phyloP scores from a whole-genome alignment of 2,113 vertebrate species.

The Pedionomus torquatus region DNA sequence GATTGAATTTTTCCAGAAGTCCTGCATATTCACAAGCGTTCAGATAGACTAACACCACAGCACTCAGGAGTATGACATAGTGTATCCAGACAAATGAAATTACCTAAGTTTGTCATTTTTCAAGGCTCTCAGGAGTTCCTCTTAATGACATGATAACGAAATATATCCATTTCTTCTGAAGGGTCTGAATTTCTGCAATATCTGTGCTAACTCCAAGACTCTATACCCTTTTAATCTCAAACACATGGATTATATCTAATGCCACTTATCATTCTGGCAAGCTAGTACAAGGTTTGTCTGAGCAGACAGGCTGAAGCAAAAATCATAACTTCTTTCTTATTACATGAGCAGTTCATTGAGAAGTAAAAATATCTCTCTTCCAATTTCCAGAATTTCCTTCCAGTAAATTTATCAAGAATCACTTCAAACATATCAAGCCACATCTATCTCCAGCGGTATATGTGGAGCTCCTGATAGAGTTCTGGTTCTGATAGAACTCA shows the following conservation, averaged over 20 bases:
- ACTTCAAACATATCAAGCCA: background rate
- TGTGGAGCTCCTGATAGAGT: background rate
- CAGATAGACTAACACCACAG: background rate
- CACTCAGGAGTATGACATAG: background rate
- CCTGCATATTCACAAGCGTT: background rate
- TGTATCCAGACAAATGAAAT: slow-evolving; percentile 30
- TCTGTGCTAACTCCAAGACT: background rate
- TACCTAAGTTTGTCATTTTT: slow-evolving; percentile 27
- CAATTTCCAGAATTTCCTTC: background rate
- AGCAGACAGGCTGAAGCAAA: background rate
- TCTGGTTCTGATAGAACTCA: background rate
- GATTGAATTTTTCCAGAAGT: background rate
- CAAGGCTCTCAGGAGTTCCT: background rate
- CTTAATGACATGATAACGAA: background rate
- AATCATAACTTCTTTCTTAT: background rate
- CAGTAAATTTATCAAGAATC: background rate
- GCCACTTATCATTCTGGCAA: background rate
- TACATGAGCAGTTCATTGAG: background rate
- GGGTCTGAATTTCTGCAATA: slow-evolving; percentile 19
- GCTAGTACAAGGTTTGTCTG: background rate
- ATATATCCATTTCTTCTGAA: background rate
- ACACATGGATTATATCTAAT: background rate
- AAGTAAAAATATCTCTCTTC: background rate
- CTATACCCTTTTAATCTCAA: background rate
- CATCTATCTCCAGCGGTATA: background rate